Evolutionary conservation across 2,888 invertebrate genomes (phyloP), one percentile per base, ranked within the genome.

Genomic region (Suillia variegata): DNA sequence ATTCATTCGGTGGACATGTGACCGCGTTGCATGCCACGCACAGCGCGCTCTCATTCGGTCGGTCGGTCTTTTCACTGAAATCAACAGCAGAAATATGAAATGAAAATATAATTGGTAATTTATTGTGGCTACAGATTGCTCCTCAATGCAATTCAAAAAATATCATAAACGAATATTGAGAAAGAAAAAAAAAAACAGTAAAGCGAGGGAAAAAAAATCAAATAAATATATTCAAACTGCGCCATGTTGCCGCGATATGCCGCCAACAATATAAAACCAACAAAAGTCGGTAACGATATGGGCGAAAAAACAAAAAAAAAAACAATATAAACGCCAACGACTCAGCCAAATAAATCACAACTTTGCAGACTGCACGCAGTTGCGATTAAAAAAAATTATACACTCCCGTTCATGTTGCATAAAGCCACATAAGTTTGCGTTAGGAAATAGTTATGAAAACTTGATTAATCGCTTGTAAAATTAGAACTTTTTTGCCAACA

Each of bases 31-130:
- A n/a, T n/a, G n/a, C n/a, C 33, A 21, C 21, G 31, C 47, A 17
- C 31, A 33, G 33, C 47, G 18, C 12, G 18, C n/a, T 13, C 24
- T 12, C 18, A 18, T 10, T 54, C 51, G 31, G 52, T 31, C 61
- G 50, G 22, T 48, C 33, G 38, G 22, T 24, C 53, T 42, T 42
- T 59, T 45, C 45, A 45, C 18, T 18, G 45, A 17, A 45, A 45
- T 45, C 45, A 45, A 45, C 45, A 20, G 60, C 70, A 72, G 71
- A 71, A 73, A 72, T 71, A 72, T 73, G 72, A 72, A 72, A 72
- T 73, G 72, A 72, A 72, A 72, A 72, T 72, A 73, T 72, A 72
- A 72, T 72, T 72, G 72, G 73, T 72, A 72, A 72, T 72, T 72
- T 72, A 72, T 72, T 72, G 72, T 73, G 71, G 71, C 20, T 45